Evolutionary conservation across 2,113 vertebrate genomes (phyloP).

Genomic region (Geococcyx californianus): DNA sequence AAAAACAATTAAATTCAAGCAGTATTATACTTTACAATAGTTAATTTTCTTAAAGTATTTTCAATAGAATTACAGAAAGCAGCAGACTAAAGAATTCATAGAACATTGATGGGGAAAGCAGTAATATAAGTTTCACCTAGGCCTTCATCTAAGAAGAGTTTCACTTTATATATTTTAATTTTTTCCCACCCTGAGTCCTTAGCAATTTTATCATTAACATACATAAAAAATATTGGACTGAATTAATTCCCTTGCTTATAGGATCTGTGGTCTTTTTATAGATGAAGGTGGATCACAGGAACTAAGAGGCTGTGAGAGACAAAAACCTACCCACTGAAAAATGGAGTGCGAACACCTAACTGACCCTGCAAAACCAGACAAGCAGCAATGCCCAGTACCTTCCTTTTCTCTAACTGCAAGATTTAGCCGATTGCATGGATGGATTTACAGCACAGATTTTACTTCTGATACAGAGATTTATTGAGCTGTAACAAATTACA

Average conservation of each 20-base stretch:
- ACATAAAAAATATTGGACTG: not conserved
- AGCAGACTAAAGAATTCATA: not conserved
- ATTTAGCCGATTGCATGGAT: not conserved
- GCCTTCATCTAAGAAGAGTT: not conserved
- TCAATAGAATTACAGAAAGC: not conserved
- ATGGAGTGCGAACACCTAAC: not conserved
- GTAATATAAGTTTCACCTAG: not conserved
- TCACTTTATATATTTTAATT: not conserved
- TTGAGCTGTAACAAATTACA: not conserved
- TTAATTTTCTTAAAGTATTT: not conserved
- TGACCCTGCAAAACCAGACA: not conserved
- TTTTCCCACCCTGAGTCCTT: not conserved
- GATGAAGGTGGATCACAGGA: not conserved
- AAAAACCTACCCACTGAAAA: not conserved
- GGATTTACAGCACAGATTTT: conserved; percentile 25
- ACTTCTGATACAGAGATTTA: not conserved
- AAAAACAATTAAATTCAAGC: not conserved
- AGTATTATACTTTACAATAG: not conserved
- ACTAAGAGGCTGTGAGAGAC: not conserved
- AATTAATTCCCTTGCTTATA: not conserved
- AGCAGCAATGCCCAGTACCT: not conserved
- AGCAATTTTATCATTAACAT: not conserved
- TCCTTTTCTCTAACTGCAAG: not conserved
- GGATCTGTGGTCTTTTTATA: not conserved
- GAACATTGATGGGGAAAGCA: not conserved